Conservation (phyloP, 2,888 invertebrate species). For the Drosophila subsilvestris region DNA sequence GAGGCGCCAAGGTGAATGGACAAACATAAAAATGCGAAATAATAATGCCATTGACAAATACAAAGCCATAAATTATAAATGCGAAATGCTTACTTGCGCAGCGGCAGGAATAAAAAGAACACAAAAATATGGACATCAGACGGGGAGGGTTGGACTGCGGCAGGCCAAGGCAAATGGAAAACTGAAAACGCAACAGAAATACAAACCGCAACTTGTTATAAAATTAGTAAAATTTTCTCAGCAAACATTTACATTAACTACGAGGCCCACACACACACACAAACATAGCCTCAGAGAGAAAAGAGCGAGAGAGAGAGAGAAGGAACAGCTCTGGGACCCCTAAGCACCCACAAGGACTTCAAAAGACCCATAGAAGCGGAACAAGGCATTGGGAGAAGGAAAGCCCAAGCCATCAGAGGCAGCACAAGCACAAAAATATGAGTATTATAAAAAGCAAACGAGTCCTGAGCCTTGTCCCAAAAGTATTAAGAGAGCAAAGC, state of each 20-base stretch:
- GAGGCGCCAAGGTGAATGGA: constrained; percentile 32
- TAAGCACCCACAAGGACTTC: constrained; percentile 61
- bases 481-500: constrained; percentile 81
- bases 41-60: constrained; percentile 79
- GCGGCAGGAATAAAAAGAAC: constrained; percentile 14
- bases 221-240: constrained; percentile 78
- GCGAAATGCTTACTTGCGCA: constrained; percentile 71
- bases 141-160: not conserved
- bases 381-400: constrained; percentile 48
- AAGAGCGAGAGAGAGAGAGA: too few relatives aligned
- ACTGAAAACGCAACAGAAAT: constrained; percentile 66
- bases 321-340: constrained; percentile 24
- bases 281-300: not conserved
- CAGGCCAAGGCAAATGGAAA: constrained; percentile 38
- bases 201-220: constrained; percentile 79
- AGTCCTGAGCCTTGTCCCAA: constrained; percentile 69
- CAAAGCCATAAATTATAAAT: constrained; percentile 78
- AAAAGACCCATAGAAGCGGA: constrained; percentile 75
- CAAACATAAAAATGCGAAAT: constrained; percentile 71
- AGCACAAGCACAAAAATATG: constrained; percentile 37
- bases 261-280: constrained; percentile 57
- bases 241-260: constrained; percentile 81
- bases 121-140: constrained; percentile 20
- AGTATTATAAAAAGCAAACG: constrained; percentile 40
- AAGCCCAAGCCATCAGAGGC: constrained; percentile 13